Evolutionary conservation across 2,888 invertebrate genomes (phyloP).

Genomic region (Heliconius cydno): DNA sequence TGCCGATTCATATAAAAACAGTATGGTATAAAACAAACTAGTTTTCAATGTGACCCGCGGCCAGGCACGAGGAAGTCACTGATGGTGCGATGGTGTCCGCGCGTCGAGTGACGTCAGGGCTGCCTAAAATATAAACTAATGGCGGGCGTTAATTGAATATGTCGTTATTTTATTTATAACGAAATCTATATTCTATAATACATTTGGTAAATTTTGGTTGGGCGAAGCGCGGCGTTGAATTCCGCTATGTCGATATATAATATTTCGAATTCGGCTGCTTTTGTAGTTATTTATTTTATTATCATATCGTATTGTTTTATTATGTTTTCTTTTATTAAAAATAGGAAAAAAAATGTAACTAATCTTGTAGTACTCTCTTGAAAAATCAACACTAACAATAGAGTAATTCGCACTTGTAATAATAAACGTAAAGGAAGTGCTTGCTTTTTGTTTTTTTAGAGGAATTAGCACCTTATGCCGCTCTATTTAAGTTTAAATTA

Average conservation of each 20-base stretch:
- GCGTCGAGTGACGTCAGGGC: constrained; percentile 37
- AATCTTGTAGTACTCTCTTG: not conserved
- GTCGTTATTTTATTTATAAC: not conserved
- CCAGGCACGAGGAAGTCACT: constrained; percentile 41
- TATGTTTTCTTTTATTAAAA: no score
- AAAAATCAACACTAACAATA: constrained; percentile 38
- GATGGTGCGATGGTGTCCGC: constrained; percentile 31
- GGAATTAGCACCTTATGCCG: constrained; percentile 55
- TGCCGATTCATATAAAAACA: constrained; percentile 20
- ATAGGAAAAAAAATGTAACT: not conserved
- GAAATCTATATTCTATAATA: no score
- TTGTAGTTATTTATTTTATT: no score
- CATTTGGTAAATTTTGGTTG: not conserved
- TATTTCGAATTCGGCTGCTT: no score
- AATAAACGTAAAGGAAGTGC: constrained; percentile 43
- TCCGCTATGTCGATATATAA: not conserved
- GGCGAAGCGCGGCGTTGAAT: not conserved
- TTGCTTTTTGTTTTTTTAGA: constrained; percentile 16
- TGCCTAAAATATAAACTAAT: constrained; percentile 18
- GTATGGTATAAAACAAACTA: constrained; percentile 30
- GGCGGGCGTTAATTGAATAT: constrained; percentile 5
- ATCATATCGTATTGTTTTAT: no score
- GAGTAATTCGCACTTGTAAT: constrained; percentile 43
- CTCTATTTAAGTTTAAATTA: constrained; percentile 58
- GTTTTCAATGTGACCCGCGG: constrained; percentile 45